phyloP scores from a whole-genome alignment of 2,113 vertebrate genomes.

The Ictalurus furcatus region DNA sequence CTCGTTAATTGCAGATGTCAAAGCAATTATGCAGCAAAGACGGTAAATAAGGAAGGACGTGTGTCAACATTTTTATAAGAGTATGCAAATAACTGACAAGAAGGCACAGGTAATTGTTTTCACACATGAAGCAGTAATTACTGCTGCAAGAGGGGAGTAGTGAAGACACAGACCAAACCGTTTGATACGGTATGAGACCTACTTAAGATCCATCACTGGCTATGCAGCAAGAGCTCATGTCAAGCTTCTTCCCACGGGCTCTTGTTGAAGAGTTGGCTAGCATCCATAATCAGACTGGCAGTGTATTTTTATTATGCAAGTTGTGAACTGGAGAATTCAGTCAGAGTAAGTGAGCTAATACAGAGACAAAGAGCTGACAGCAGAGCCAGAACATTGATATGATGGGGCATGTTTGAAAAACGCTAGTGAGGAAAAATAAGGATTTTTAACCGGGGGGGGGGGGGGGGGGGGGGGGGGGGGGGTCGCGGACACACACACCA shows the following conservation, averaged over 20 bases:
- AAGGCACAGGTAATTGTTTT: constrained; percentile 34
- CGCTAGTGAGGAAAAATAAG: neutral
- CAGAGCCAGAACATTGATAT: neutral
- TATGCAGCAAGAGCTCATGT: neutral
- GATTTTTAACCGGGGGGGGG: neutral
- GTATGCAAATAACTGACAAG: constrained; percentile 46
- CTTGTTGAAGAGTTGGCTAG: neutral
- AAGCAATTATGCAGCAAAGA: constrained; percentile 14
- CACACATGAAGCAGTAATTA: constrained; percentile 36
- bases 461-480: no score
- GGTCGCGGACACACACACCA: no score
- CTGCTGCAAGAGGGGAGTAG: constrained; percentile 24
- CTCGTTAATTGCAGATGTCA: neutral
- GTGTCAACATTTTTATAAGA: constrained; percentile 31
- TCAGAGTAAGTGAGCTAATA: neutral
- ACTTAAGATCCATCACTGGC: neutral
- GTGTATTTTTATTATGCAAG: neutral
- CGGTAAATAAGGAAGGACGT: constrained; percentile 17
- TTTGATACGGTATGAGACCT: constrained; percentile 30
- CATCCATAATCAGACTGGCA: neutral
- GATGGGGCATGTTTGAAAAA: neutral
- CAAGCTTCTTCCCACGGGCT: neutral
- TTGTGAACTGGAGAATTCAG: constrained; percentile 7
- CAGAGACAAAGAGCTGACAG: neutral
- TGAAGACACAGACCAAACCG: constrained; percentile 16